Percentiles rank a stretch among this genome's conserved stretches.
Conservation (phyloP, 2,113 vertebrate genomes). For the Gadus macrocephalus region DNA sequence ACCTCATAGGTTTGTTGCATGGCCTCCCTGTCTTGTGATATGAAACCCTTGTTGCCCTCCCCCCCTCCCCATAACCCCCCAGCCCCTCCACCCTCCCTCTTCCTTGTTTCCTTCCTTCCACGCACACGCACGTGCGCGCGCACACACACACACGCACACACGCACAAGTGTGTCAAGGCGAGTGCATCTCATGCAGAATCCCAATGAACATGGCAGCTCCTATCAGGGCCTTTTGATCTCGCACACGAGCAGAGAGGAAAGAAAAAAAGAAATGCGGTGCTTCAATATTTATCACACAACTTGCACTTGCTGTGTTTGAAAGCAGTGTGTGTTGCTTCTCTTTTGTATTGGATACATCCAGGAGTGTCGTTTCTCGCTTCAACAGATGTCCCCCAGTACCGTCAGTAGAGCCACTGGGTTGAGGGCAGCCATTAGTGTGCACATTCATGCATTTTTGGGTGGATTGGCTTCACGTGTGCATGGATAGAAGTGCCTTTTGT, state of each 20-base stretch:
- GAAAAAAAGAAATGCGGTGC: slow-evolving; percentile 40
- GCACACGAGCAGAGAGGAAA: too few species aligned
- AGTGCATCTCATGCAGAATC: slow-evolving; percentile 50
- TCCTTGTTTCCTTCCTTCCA: too few species aligned
- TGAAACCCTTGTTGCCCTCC: not conserved
- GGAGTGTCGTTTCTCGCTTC: too few species aligned
- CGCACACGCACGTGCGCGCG: too few species aligned
- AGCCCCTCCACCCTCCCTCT: not conserved
- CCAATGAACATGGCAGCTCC: slow-evolving; percentile 49
- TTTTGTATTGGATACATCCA: too few species aligned
- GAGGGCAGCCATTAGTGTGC: too few species aligned
- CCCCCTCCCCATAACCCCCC: slow-evolving; percentile 30
- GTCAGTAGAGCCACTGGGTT: too few species aligned
- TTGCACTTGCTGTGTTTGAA: slow-evolving; percentile 8
- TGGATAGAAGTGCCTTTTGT: slow-evolving; percentile 17
- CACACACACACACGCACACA: slow-evolving; percentile 42
- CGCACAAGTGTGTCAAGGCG: slow-evolving; percentile 28
- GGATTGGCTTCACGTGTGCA: too few species aligned
- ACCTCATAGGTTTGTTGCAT: not conserved
- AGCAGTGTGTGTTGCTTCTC: not conserved
- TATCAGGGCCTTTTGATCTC: slow-evolving; percentile 38
- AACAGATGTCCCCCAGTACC: too few species aligned
- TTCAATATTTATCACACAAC: slow-evolving; percentile 61
- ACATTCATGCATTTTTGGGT: too few species aligned
- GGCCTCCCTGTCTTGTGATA: not conserved